A percentile compares a stretch with the other conserved stretches of the same genome.
Evolutionary conservation across 2,797 vertebrate species (phyloP).

Genomic region (Sphenopsis melanotis): DNA sequence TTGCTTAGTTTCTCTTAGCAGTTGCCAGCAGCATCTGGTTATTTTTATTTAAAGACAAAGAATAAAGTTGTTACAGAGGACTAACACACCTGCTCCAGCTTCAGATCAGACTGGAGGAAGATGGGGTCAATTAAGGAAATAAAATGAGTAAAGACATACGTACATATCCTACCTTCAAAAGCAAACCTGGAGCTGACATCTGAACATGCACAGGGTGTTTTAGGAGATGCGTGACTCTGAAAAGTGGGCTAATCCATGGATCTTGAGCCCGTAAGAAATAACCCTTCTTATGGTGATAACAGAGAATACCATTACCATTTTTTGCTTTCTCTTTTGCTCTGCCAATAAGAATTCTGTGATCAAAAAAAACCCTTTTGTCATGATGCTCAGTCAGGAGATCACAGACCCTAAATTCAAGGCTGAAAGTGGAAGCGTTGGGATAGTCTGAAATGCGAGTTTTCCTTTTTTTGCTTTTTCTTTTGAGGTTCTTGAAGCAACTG

Average conservation of each 20-base stretch:
- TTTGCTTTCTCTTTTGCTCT: background rate
- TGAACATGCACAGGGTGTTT: background rate
- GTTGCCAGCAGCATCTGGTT: slow-evolving; percentile 8
- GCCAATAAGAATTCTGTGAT: background rate
- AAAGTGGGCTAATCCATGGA: background rate
- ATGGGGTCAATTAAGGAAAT: background rate
- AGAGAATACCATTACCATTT: background rate
- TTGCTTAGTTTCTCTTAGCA: background rate
- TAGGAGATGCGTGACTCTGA: background rate
- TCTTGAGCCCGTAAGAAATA: background rate
- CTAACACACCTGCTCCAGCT: background rate
- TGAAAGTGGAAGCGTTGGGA: background rate
- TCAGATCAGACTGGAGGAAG: background rate
- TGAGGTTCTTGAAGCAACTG: background rate
- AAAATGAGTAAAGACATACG: background rate
- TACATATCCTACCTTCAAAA: background rate
- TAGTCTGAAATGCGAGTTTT: background rate
- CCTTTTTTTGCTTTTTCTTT: background rate
- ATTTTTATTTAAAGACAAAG: background rate
- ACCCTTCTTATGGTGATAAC: background rate
- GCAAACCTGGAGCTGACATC: background rate
- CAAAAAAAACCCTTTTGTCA: background rate
- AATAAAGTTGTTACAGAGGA: background rate
- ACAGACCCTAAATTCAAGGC: background rate
- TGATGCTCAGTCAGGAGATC: background rate